Conservation (phyloP, 2,797 vertebrate genomes). For the Rhabdophis nuchalis region DNA sequence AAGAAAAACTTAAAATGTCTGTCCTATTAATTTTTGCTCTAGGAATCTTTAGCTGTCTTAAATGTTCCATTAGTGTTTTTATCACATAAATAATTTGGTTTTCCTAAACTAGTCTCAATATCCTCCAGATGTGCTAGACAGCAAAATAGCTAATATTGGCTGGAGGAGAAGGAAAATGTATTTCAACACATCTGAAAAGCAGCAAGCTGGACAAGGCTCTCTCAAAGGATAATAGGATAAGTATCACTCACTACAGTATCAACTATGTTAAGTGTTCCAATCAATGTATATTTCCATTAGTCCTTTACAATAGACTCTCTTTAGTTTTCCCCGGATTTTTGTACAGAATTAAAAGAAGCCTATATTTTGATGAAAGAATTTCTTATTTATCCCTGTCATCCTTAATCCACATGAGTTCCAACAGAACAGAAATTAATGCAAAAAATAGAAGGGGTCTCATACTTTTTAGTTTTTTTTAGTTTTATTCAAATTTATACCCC, state of each 20-base stretch:
- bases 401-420: background rate
- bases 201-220: background rate
- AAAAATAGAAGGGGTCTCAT: background rate
- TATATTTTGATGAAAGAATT: background rate
- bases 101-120: background rate
- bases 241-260: background rate
- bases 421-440: background rate
- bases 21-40: slow-evolving; percentile 33
- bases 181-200: background rate
- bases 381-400: background rate
- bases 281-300: background rate
- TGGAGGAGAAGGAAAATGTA: background rate
- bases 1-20: slow-evolving; percentile 11
- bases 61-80: background rate
- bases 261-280: background rate
- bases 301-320: background rate
- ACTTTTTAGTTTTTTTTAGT: too few species aligned
- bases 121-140: background rate
- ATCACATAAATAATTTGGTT: background rate
- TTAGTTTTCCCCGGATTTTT: background rate
- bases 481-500: too few species aligned
- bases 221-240: background rate
- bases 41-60: background rate
- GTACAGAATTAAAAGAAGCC: background rate
- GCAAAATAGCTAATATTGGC: background rate